Percentiles rank a stretch among this genome's conserved stretches.
Conservation (phyloP, 2,888 invertebrate genomes). For the Melanchra persicariae region DNA sequence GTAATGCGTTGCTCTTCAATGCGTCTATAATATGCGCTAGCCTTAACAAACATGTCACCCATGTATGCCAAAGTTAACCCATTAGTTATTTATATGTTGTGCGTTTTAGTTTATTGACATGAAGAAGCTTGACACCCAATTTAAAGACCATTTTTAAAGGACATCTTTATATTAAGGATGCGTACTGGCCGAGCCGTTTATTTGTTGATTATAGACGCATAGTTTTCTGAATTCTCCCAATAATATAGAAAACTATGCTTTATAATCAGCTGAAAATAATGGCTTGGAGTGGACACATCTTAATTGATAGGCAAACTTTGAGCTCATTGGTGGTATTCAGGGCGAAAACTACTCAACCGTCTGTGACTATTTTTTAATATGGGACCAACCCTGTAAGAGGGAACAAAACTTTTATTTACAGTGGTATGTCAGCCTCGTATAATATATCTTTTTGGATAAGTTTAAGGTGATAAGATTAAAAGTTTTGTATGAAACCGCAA, state of each 20-base stretch:
- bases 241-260: neutral
- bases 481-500: too few relatives aligned
- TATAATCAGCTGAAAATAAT: neutral
- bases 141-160: slow-evolving; percentile 40
- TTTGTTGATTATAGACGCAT: neutral
- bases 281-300: slow-evolving; percentile 7
- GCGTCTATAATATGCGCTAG: slow-evolving; percentile 27
- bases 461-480: too few relatives aligned
- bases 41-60: slow-evolving; percentile 31
- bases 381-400: neutral
- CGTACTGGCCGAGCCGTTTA: slow-evolving; percentile 9
- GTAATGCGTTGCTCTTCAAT: too few relatives aligned
- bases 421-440: neutral
- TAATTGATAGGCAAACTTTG: slow-evolving; percentile 15
- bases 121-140: slow-evolving; percentile 59
- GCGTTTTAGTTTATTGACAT: slow-evolving; percentile 59
- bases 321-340: neutral
- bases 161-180: slow-evolving; percentile 24
- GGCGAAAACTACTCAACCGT: neutral
- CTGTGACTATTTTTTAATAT: neutral
- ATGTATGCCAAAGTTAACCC: slow-evolving; percentile 47
- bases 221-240: slow-evolving; percentile 9
- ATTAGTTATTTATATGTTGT: slow-evolving; percentile 55
- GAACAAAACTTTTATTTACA: neutral
- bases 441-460: too few relatives aligned